Evolutionary conservation across 2,113 vertebrate genomes (phyloP).

Genomic region (Tragelaphus strepsiceros): DNA sequence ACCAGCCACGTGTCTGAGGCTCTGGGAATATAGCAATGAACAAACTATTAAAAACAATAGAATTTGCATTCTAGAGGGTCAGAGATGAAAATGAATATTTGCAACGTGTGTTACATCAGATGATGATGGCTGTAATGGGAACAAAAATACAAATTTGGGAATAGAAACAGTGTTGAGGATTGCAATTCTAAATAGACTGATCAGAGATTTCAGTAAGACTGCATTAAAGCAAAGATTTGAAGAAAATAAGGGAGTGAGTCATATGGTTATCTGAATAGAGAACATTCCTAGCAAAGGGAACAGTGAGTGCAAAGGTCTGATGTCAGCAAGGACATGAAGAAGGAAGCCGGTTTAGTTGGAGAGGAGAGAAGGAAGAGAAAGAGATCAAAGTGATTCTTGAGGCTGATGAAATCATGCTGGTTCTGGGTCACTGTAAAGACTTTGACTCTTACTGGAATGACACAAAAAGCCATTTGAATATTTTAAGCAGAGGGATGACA

Average conservation of each 20-base stretch:
- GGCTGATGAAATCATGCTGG: neutral
- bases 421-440: neutral
- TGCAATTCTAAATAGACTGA: neutral
- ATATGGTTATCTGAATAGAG: neutral
- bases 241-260: neutral
- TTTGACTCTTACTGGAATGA: neutral
- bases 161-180: neutral
- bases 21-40: neutral
- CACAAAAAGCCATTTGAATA: neutral
- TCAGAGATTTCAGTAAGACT: neutral
- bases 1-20: neutral
- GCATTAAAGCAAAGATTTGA: neutral
- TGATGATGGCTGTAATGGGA: neutral
- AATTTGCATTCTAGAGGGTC: neutral
- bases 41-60: neutral
- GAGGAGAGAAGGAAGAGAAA: neutral
- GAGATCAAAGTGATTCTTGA: neutral
- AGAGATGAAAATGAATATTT: slow-evolving; percentile 10
- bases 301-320: neutral
- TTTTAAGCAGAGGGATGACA: neutral
- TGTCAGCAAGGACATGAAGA: neutral
- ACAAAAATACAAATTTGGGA: neutral
- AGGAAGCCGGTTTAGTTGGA: neutral
- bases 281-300: neutral
- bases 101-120: neutral